A percentile compares a stretch with the other conserved stretches of the same genome.
Conservation (phyloP, 2,797 vertebrate species). For the Enteromius treurensis region DNA sequence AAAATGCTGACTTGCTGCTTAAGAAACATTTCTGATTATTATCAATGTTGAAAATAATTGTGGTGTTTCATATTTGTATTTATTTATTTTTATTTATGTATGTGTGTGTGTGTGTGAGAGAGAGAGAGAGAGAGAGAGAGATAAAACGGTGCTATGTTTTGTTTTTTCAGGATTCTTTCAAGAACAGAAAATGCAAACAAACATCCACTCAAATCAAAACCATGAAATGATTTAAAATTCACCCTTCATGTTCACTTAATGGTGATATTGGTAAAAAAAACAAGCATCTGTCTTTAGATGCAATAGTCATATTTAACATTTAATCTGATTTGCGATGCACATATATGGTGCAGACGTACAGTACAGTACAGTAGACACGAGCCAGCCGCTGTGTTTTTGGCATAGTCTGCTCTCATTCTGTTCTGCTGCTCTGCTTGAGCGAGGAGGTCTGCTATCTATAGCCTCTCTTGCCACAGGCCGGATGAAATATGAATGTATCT, state of each 20-base stretch:
- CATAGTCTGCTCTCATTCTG: not conserved
- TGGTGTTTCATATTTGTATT: too few relatives aligned
- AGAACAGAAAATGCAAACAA: not conserved
- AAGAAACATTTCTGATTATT: not conserved
- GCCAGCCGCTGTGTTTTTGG: constrained; percentile 4
- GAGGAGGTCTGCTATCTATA: constrained; percentile 69
- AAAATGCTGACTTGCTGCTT: not conserved
- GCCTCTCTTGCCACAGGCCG: constrained; percentile 68
- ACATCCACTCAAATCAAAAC: not conserved
- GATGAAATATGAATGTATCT: constrained; percentile 76
- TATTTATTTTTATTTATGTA: too few relatives aligned
- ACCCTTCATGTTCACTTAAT: not conserved
- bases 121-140: too few relatives aligned
- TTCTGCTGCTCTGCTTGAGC: not conserved
- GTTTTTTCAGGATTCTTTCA: not conserved
- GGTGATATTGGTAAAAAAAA: not conserved
- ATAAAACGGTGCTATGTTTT: too few relatives aligned
- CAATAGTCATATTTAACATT: not conserved
- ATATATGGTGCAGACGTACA: not conserved
- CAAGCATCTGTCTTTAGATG: not conserved
- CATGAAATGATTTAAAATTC: not conserved
- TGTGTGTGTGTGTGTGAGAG: too few relatives aligned
- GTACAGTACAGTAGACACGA: not conserved
- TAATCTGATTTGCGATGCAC: too few relatives aligned
- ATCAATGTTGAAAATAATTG: not conserved